Evolutionary conservation across 2,797 vertebrate genomes (phyloP).

Genomic region (Champsocephalus gunnari): DNA sequence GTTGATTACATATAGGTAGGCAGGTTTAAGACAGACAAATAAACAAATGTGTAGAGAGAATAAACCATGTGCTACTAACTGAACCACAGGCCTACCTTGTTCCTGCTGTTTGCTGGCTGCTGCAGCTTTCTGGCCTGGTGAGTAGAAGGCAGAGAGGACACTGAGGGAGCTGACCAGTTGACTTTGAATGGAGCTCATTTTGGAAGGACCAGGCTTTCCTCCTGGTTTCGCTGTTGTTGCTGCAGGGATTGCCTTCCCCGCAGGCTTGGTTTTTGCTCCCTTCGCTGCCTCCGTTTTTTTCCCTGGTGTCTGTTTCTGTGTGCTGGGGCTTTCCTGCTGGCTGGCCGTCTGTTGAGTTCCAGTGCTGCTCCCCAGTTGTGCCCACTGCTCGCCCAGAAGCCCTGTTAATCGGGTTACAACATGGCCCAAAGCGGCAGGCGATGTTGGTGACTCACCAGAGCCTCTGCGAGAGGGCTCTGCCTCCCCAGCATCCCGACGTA

Average conservation of each 20-base stretch:
- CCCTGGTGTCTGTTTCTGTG: conserved; percentile 82
- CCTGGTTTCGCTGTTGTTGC: conserved; percentile 75
- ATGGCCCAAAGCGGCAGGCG: conserved; percentile 91
- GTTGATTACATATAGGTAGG: conserved; percentile 8
- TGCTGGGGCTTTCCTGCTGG: conserved; percentile 84
- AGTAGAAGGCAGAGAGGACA: conserved; percentile 94
- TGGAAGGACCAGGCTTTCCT: conserved; percentile 86
- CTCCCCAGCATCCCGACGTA: conserved; percentile 51
- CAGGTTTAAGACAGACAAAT: conserved; percentile 25
- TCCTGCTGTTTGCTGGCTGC: conserved; percentile 82
- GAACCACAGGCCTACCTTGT: conserved; percentile 79
- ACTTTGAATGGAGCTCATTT: conserved; percentile 97
- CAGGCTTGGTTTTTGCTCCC: conserved; percentile 70
- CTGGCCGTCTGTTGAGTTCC: conserved; percentile 77
- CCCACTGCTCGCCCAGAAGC: conserved; percentile 97
- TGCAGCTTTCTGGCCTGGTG: conserved; percentile 85
- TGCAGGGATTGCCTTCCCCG: conserved; percentile 67
- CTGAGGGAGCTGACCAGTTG: conserved; percentile 97
- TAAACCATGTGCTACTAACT: conserved; percentile 11
- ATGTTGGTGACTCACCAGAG: conserved; percentile 78
- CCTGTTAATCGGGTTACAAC: conserved; percentile 96
- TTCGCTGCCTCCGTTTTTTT: conserved; percentile 77
- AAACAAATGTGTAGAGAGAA: conserved; percentile 3
- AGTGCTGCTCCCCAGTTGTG: conserved; percentile 89
- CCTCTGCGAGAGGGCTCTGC: conserved; percentile 66